Evolutionary conservation across 2,888 invertebrate genomes (phyloP).

Genomic region (Oeneis ivallda): DNA sequence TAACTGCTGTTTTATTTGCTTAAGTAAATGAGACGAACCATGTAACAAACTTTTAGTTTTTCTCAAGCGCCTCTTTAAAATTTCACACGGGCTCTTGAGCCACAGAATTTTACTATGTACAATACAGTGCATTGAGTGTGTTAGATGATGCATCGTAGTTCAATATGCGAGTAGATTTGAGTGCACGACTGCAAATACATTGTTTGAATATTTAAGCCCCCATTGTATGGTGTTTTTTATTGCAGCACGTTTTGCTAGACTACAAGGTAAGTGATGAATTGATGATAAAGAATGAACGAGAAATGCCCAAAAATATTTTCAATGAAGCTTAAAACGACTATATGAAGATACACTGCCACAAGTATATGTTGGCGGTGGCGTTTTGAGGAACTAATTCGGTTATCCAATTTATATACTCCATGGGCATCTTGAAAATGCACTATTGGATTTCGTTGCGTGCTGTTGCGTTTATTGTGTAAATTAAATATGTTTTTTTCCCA

Average conservation of each 20-base stretch:
- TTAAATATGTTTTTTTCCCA: too few species aligned
- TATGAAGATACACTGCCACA: too few species aligned
- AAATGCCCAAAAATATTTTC: too few species aligned
- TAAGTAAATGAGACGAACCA: too few species aligned
- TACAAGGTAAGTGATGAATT: neutral
- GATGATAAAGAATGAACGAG: too few species aligned
- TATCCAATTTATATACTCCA: too few species aligned
- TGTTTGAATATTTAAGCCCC: conserved; percentile 11
- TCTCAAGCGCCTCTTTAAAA: neutral
- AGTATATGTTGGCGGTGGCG: too few species aligned
- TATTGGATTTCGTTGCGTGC: too few species aligned
- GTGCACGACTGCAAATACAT: conserved; percentile 16
- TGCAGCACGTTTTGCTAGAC: neutral
- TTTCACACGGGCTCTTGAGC: neutral
- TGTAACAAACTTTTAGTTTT: neutral
- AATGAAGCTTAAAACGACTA: too few species aligned
- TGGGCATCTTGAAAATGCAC: too few species aligned
- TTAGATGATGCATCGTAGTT: conserved; percentile 16
- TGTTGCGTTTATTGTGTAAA: too few species aligned
- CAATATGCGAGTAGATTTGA: conserved; percentile 12
- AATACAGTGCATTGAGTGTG: conserved; percentile 6
- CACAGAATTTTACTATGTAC: conserved; percentile 13
- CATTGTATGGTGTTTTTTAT: conserved; percentile 2
- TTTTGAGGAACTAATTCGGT: too few species aligned
- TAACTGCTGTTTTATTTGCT: neutral